These are phyloP conservation scores for Oxyteleia sp. DNA, from an alignment of 2,888 invertebrate species.

Conservation along the genomic window DNA sequence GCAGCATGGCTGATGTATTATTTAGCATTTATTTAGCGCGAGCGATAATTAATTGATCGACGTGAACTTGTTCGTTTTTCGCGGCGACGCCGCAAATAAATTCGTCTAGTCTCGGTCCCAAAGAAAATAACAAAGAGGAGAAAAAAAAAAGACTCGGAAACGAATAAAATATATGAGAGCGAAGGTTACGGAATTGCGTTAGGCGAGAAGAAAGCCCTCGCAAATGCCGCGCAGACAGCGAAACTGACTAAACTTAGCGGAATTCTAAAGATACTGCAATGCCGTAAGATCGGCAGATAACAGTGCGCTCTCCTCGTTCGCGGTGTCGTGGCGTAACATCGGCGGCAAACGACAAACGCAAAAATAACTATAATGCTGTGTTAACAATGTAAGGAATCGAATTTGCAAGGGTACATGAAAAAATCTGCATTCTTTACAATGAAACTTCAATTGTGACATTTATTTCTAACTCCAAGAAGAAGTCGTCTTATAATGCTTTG, in stretches of 20 bases:
- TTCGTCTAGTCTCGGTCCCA: constrained; percentile 5
- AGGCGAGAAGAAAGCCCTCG: constrained; percentile 47
- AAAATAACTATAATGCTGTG: constrained; percentile 25
- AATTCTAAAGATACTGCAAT: constrained; percentile 66
- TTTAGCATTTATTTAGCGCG: constrained; percentile 35
- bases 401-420: constrained; percentile 4
- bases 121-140: too few relatives aligned
- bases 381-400: constrained; percentile 4
- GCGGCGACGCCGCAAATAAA: background rate
- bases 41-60: constrained; percentile 56
- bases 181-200: constrained; percentile 56
- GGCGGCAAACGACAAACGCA: constrained; percentile 17
- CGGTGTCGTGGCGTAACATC: constrained; percentile 14
- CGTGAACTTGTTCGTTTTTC: constrained; percentile 14
- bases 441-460: background rate
- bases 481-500: too few relatives aligned
- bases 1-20: constrained; percentile 43
- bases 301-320: constrained; percentile 24
- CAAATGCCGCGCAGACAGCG: constrained; percentile 30
- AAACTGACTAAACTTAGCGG: constrained; percentile 60
- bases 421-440: background rate
- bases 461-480: background rate
- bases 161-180: constrained; percentile 49
- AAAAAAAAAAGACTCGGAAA: constrained; percentile 33
- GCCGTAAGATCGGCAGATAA: constrained; percentile 52